Percentiles rank a stretch among this genome's conserved stretches.
phyloP scores from a whole-genome alignment of 2,113 vertebrate genomes.

The Acanthisitta chloris region DNA sequence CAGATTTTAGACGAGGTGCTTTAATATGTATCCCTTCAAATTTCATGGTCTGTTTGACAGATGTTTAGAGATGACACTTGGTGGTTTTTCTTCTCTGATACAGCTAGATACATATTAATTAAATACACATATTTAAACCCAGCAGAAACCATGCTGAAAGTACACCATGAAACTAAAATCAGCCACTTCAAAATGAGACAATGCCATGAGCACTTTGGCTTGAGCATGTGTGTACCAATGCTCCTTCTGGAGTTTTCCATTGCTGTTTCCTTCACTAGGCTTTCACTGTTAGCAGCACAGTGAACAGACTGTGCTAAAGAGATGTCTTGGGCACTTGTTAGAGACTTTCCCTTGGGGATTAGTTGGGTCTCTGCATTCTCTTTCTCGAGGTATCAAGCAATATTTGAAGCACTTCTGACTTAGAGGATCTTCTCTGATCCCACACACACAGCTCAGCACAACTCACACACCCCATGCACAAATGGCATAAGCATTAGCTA shows the following conservation, averaged over 20 bases:
- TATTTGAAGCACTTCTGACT: neutral
- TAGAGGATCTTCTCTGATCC: neutral
- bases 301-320: neutral
- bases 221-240: rapidly evolving
- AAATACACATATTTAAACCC: neutral
- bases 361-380: neutral
- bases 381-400: neutral
- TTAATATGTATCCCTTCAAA: neutral
- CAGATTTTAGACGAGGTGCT: neutral
- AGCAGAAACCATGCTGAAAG: neutral
- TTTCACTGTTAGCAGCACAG: neutral
- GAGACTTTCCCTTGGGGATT: neutral
- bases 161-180: neutral
- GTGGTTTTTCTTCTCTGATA: rapidly evolving
- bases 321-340: rapidly evolving
- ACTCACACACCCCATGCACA: neutral
- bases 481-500: neutral
- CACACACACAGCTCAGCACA: neutral
- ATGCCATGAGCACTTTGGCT: neutral
- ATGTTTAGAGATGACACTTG: neutral
- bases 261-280: neutral
- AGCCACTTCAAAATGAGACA: neutral
- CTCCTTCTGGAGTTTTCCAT: neutral
- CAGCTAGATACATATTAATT: neutral
- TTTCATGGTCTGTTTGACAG: neutral